phyloP scores from a whole-genome alignment of 2,113 vertebrate genomes.

The Caloenas nicobarica region DNA sequence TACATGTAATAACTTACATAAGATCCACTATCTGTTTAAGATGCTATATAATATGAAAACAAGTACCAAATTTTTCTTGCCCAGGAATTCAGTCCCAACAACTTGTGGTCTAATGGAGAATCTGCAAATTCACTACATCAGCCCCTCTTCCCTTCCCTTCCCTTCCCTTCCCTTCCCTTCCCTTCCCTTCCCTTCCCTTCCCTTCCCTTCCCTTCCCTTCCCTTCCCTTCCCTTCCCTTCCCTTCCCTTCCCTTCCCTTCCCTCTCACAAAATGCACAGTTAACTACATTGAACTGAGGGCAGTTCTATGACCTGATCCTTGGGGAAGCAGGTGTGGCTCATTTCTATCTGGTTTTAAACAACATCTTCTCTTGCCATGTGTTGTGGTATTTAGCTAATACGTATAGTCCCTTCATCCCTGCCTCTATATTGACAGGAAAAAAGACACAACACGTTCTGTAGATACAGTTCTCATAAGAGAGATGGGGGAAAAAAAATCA shows the following conservation, averaged over 20 bases:
- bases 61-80: background rate
- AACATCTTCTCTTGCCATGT: background rate
- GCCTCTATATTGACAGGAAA: background rate
- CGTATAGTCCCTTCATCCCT: background rate
- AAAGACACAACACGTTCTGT: background rate
- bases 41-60: background rate
- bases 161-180: too few relatives aligned
- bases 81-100: background rate
- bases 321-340: background rate
- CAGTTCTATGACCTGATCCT: background rate
- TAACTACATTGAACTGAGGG: background rate
- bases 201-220: too few relatives aligned
- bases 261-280: background rate
- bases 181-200: too few relatives aligned
- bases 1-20: background rate
- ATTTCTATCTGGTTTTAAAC: background rate
- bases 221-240: too few relatives aligned
- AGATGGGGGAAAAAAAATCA: rapidly evolving
- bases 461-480: background rate
- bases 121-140: background rate
- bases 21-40: background rate
- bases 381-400: background rate
- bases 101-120: background rate
- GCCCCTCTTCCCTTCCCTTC: background rate
- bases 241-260: background rate